These are phyloP conservation scores for Illadopsis cleaveri DNA, from an alignment of 2,113 vertebrate genomes.

Conservation along the genomic window DNA sequence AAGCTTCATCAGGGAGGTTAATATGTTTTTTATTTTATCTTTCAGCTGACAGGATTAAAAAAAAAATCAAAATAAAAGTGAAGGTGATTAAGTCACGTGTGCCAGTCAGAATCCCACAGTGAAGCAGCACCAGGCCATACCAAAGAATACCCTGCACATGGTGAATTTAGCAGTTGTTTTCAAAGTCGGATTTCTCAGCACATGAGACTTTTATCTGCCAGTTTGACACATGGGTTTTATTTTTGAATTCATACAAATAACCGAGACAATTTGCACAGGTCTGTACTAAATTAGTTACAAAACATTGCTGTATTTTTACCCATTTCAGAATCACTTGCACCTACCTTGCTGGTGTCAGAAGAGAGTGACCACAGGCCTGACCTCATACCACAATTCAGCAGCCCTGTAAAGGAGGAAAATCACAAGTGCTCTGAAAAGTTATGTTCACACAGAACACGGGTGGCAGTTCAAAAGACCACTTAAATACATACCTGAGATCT, in stretches of 20 bases:
- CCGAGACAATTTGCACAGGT: not conserved
- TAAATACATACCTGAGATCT: conserved; percentile 23
- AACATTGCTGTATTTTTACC: not conserved
- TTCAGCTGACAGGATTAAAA: conserved; percentile 15
- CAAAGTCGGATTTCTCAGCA: not conserved
- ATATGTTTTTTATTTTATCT: conserved; percentile 52
- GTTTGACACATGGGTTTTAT: not conserved
- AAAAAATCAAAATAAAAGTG: not conserved
- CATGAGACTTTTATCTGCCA: not conserved
- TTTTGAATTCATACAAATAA: conserved; percentile 25
- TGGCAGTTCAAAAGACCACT: conserved; percentile 41
- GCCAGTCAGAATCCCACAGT: not conserved
- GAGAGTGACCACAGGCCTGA: not conserved
- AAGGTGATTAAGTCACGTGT: conserved; percentile 23
- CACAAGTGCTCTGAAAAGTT: conserved; percentile 42
- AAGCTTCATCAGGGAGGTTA: conserved; percentile 44
- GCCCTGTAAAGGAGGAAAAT: conserved; percentile 20
- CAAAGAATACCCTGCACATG: not conserved
- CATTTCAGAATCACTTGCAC: conserved; percentile 4
- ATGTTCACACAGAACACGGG: not conserved
- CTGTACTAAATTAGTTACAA: not conserved
- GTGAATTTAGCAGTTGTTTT: conserved; percentile 12
- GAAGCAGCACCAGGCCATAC: not conserved
- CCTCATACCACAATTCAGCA: not conserved
- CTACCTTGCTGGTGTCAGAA: not conserved